A percentile compares a stretch with the other conserved stretches of the same genome.
Evolutionary conservation across 2,888 invertebrate species (phyloP).

Genomic region (Pecten maximus): DNA sequence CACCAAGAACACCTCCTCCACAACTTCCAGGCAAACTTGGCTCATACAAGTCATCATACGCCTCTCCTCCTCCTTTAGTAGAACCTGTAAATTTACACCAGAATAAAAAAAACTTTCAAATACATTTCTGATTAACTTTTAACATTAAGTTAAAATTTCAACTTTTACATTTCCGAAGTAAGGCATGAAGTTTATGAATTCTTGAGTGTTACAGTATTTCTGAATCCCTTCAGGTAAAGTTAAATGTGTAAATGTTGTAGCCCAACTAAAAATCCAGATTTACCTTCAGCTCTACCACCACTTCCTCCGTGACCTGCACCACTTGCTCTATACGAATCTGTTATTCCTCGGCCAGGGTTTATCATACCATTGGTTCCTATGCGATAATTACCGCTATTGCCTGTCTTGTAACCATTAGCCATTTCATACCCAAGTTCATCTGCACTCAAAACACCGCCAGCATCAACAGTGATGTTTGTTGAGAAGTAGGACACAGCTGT

Average conservation of each 20-base stretch:
- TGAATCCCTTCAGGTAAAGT: too few relatives aligned
- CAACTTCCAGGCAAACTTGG: conserved; percentile 72
- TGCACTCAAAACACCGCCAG: conserved; percentile 67
- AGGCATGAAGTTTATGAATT: neutral
- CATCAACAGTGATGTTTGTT: conserved; percentile 70
- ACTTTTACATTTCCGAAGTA: too few relatives aligned
- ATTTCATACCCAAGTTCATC: conserved; percentile 69
- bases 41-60: conserved; percentile 73
- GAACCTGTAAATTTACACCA: neutral
- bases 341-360: conserved; percentile 69
- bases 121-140: neutral
- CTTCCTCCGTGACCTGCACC: conserved; percentile 75
- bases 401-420: conserved; percentile 57
- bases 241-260: too few relatives aligned
- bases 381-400: conserved; percentile 39
- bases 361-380: conserved; percentile 64
- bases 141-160: neutral
- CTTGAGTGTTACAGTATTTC: too few relatives aligned
- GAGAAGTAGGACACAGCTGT: conserved; percentile 69
- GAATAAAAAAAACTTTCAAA: neutral
- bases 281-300: conserved; percentile 68
- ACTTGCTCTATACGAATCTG: conserved; percentile 58
- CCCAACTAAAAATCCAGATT: conserved; percentile 30
- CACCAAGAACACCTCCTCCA: conserved; percentile 68
- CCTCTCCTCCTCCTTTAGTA: conserved; percentile 55